Percentiles rank a stretch among this genome's conserved stretches.
Conservation (phyloP, 2,797 vertebrate species). For the Gymnothorax javanicus region DNA sequence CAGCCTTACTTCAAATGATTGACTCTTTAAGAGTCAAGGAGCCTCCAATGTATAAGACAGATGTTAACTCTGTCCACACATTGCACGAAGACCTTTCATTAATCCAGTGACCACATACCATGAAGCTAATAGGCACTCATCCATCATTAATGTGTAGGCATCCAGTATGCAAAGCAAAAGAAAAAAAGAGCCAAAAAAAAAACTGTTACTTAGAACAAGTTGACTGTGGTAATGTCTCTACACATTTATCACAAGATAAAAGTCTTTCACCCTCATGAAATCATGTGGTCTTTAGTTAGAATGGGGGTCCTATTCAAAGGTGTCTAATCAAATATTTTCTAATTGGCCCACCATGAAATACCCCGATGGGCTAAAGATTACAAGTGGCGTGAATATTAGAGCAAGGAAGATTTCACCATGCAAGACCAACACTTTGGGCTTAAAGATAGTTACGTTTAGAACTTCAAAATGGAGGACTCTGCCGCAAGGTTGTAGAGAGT, state of each 20-base stretch:
- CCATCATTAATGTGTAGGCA: slow-evolving; percentile 7
- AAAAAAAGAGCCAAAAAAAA: neutral
- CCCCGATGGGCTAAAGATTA: slow-evolving; percentile 65
- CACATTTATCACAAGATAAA: slow-evolving; percentile 20
- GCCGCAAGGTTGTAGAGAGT: neutral
- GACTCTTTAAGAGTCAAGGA: slow-evolving; percentile 45
- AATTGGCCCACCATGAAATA: slow-evolving; percentile 69
- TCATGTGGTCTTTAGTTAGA: slow-evolving; percentile 30
- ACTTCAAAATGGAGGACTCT: neutral
- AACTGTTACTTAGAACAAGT: neutral
- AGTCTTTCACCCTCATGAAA: neutral
- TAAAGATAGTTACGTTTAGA: slow-evolving; percentile 27
- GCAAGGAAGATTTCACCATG: slow-evolving; percentile 16
- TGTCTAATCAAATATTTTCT: slow-evolving; percentile 75
- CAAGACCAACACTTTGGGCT: neutral
- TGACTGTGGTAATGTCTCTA: slow-evolving; percentile 13
- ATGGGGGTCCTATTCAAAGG: slow-evolving; percentile 63
- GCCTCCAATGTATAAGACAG: neutral
- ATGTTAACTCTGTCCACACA: slow-evolving; percentile 29
- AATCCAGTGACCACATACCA: slow-evolving; percentile 32
- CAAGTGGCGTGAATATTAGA: slow-evolving; percentile 12
- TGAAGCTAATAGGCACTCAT: slow-evolving; percentile 16
- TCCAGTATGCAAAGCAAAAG: neutral
- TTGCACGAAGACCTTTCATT: slow-evolving; percentile 66
- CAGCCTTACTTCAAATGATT: slow-evolving; percentile 59